Evolutionary conservation across 2,797 vertebrate genomes (phyloP).

Genomic region (Macropus fuliginosus): DNA sequence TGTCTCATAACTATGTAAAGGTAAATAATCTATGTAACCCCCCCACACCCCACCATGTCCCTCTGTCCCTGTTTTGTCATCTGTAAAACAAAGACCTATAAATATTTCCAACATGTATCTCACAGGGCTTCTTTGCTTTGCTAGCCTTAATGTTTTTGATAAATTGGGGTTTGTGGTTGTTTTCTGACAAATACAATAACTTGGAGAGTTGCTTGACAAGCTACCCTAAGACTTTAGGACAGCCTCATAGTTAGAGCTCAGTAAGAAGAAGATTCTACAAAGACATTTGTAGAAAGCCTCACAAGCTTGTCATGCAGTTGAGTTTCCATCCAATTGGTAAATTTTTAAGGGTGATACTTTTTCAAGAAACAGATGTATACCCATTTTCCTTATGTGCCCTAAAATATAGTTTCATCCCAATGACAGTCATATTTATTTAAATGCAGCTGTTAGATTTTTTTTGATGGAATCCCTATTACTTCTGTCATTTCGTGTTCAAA

Average conservation of each 20-base stretch:
- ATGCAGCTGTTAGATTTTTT: background rate
- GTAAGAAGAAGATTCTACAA: background rate
- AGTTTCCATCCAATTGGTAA: background rate
- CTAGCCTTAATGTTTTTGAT: background rate
- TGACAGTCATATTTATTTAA: background rate
- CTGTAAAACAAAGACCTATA: background rate
- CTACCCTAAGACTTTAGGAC: background rate
- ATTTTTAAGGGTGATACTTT: background rate
- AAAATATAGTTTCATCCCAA: background rate
- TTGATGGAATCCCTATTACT: background rate
- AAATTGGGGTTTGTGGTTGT: background rate
- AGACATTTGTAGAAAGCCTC: background rate
- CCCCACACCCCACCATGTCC: background rate
- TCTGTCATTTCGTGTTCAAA: background rate
- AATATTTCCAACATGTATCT: background rate
- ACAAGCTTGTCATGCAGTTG: background rate
- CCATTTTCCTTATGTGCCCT: background rate
- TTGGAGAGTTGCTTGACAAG: background rate
- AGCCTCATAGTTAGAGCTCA: background rate
- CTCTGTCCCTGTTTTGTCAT: background rate
- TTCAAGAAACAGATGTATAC: background rate
- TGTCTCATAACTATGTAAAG: background rate
- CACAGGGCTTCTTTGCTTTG: background rate
- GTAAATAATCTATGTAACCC: background rate
- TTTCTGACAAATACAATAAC: background rate